Evolutionary conservation across 1,140 invertebrate species (phyloP), one percentile per base, ranked within the genome.

Genomic region (Hermetia illucens): DNA sequence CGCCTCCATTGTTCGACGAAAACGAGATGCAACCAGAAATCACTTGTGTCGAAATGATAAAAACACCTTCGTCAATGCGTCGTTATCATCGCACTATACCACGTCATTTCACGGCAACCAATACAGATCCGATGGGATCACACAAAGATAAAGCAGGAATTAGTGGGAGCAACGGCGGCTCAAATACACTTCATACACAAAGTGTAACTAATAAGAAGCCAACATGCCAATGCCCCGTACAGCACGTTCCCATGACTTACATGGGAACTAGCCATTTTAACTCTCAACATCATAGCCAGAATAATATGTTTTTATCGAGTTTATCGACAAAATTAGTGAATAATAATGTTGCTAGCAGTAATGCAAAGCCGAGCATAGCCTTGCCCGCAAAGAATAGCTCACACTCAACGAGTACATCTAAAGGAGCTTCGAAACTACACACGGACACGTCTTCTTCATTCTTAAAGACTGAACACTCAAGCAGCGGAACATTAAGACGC

Each of bases 181-280:
- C n/a, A n/a, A n/a, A n/a, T n/a, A n/a, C n/a, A n/a, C n/a, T n/a
- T n/a, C n/a, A n/a, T n/a, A n/a, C n/a, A n/a, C n/a, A n/a, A n/a
- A n/a, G n/a, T n/a, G n/a, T n/a, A n/a, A n/a, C n/a, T 6, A 38
- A 34, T 8, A 61, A 61, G 43, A 61, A 61, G 25, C 51, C 57
- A 10, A 55, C 55, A 42, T 61, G 58, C 42, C 58, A 61, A 36
- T 61, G 58, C 36, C 58, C 58, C 13, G 51, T 61, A 25, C 58
- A 61, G 36, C 58, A 61, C 38, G 58, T 61, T 17, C 58, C 58
- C n/a, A 61, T 61, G 58, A 55, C 55, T 29, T 61, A 61, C 36
- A 61, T 61, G 55, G 55, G 54, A 16, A 22, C 43, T 0, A 43
- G 34, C 9, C 41, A 47, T 34, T 9, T 47, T 8, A 58, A 48